phyloP scores from a whole-genome alignment of 2,888 invertebrate genomes.

The Odontothrips loti region DNA sequence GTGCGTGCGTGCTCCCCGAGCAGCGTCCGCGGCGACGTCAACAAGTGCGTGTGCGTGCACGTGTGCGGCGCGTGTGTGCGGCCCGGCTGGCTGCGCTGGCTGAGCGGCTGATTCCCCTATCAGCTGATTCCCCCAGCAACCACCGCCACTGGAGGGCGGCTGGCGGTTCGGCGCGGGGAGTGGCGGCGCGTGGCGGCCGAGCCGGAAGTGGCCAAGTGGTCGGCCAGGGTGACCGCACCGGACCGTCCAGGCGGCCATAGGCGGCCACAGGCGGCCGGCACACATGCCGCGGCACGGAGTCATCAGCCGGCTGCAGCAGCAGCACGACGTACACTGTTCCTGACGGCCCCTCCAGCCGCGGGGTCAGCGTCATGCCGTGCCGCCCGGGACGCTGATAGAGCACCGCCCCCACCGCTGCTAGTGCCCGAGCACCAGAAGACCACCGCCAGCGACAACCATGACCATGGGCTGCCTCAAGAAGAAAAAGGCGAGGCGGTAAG shows the following conservation, averaged over 20 bases:
- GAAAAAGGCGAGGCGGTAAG: constrained; percentile 4
- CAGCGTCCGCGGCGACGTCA: background rate
- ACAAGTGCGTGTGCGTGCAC: no score
- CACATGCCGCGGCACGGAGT: background rate
- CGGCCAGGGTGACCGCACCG: background rate
- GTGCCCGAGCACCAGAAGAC: no score
- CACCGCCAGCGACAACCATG: no score
- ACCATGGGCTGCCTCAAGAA: constrained; percentile 11
- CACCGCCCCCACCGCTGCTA: no score
- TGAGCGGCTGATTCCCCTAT: background rate
- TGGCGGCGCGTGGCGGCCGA: background rate
- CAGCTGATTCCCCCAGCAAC: background rate
- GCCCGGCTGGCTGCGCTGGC: background rate
- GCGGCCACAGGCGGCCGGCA: background rate
- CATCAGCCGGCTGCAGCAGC: background rate
- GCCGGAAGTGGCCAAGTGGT: background rate
- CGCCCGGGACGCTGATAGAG: no score
- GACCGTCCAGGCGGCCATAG: background rate
- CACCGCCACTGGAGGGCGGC: background rate
- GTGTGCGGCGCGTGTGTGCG: background rate
- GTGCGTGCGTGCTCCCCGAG: background rate
- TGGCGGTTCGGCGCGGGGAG: background rate
- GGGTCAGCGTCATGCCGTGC: no score
- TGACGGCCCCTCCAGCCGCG: no score
- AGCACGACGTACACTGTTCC: no score